Base-by-base conservation (phyloP, 1,140 invertebrate species). In the Brachionus calyciflorus region DNA sequence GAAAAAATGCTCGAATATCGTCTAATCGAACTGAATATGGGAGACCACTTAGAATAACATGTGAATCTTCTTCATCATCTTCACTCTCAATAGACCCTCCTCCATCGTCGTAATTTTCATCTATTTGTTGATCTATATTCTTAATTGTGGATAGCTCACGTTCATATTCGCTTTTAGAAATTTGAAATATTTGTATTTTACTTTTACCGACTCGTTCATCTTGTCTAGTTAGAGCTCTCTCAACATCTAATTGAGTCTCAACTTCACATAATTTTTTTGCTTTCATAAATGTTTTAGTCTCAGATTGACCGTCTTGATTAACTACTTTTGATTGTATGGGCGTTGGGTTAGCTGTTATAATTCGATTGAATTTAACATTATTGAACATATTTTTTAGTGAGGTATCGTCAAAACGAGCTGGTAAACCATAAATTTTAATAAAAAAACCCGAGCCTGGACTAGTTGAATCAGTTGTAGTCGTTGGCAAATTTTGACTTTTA, bases 371-470 rank as follows among this genome's bases (percentile, higher is more conserved):
- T 2, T 37, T 12, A 12, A 73, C 69, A 41, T 73, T 73, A 40
- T 73, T 73, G n/a, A 73, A 73, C 69, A 73, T 73, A 5, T 49
- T 55, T 49, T 55, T 49, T 5, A 73, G 69, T 12, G 46, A n/a
- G 3, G 69, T 19, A 2, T 73, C 46, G 33, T 55, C 51, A 37
- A 73, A 73, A 0, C 19, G 44, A 9, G 69, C 46, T 24, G 69
- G 69, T 24, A 73, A n/a, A 0, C 69, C 69, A 33, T 73, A 73
- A 17, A 73, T 73, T 73, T 73, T 73, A 17, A 73, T 51, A 37
- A 51, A 73, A 33, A 30, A 49, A 4, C 69, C 46, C 1, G 1
- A 19, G 40, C 9, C 17, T n/a, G 63, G 5, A 10, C 30, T 28
- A 26, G 9, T 40, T 14, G 2, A 9, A 19, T n/a, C n/a, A n/a